phyloP scores from a whole-genome alignment of 92 coral and sea anemone species.

The Epizoanthus illoricatus region DNA sequence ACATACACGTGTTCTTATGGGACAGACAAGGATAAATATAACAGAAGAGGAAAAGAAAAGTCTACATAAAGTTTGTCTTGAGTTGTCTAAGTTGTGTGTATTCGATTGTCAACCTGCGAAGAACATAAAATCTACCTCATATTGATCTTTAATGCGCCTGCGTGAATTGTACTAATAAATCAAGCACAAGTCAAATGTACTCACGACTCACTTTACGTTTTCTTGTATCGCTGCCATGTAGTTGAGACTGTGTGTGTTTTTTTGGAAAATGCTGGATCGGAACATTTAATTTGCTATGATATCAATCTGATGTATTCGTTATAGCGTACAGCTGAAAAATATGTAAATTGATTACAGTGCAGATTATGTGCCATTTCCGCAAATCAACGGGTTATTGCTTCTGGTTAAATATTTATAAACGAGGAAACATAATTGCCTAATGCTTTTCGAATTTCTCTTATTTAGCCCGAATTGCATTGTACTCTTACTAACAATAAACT shows the following conservation, averaged over 20 bases:
- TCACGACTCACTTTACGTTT: background rate
- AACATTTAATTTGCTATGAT: background rate
- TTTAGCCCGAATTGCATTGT: constrained; percentile 27
- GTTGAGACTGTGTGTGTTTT: background rate
- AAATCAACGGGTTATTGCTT: constrained; percentile 33
- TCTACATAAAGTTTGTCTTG: background rate
- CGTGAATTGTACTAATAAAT: background rate
- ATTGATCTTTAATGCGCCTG: background rate
- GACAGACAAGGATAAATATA: no score
- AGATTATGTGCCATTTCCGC: constrained; percentile 14
- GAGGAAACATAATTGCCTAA: constrained; percentile 29
- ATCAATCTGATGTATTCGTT: constrained; percentile 6
- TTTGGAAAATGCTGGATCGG: background rate
- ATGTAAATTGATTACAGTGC: constrained; percentile 19
- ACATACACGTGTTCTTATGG: no score
- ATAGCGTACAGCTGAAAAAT: constrained; percentile 35
- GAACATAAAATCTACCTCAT: background rate
- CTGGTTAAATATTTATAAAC: constrained; percentile 41
- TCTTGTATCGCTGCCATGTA: background rate
- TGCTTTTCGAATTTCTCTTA: constrained; percentile 31
- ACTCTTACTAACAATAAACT: constrained; percentile 36
- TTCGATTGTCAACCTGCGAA: background rate
- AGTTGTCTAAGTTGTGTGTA: background rate
- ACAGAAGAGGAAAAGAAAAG: background rate
- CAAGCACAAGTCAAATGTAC: background rate